These are phyloP conservation scores for Ailuropoda melanoleuca DNA, from an alignment of 2,113 vertebrate species.

Conservation along the genomic window DNA sequence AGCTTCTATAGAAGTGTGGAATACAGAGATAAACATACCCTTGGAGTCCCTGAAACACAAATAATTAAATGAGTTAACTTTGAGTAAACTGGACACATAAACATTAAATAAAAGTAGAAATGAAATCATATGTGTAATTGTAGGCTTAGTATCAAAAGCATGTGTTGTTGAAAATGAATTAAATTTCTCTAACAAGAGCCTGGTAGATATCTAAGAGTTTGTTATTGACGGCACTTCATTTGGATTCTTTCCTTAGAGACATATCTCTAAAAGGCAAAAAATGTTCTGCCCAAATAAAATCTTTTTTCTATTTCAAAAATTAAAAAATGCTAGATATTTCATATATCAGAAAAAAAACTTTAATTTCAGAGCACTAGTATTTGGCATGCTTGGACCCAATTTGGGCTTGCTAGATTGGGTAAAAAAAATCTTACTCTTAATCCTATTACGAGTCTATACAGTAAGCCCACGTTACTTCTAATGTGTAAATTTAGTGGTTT, in stretches of 20 bases:
- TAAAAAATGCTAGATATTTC: neutral
- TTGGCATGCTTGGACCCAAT: neutral
- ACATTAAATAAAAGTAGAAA: slow-evolving; percentile 27
- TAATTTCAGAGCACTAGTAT: neutral
- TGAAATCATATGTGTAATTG: neutral
- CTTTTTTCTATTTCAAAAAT: neutral
- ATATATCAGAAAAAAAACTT: neutral
- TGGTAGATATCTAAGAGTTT: neutral
- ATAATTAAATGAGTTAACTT: slow-evolving; percentile 8
- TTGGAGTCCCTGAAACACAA: neutral
- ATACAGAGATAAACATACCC: neutral
- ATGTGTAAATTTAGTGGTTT: neutral
- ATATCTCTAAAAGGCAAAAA: neutral
- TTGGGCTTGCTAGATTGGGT: neutral
- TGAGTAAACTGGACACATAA: neutral
- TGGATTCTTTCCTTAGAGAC: neutral
- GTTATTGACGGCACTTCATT: neutral
- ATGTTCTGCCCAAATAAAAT: neutral
- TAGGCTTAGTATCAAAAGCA: neutral
- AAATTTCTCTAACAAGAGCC: neutral
- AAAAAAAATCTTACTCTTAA: neutral
- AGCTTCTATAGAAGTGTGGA: neutral
- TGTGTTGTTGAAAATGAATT: neutral
- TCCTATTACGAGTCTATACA: neutral
- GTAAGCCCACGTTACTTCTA: neutral